These are phyloP conservation scores for Diaperis boleti DNA, from an alignment of 2,888 invertebrate genomes.

Conservation along the genomic window DNA sequence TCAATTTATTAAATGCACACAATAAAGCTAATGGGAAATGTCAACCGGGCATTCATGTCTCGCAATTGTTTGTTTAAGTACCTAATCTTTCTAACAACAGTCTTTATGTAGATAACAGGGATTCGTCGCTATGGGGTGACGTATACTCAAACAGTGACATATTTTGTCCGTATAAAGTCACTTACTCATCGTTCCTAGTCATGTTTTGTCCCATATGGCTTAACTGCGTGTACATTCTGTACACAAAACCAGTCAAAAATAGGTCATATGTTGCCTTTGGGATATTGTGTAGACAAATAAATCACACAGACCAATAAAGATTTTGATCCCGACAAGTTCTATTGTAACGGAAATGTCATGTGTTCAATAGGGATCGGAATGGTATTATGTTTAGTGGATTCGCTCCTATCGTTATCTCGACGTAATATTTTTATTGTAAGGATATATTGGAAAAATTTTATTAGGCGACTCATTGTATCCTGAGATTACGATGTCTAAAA, in stretches of 20 bases:
- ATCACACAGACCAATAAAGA: slow-evolving; percentile 49
- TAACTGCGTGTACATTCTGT: slow-evolving; percentile 3
- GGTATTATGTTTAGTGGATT: slow-evolving; percentile 40
- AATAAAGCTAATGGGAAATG: slow-evolving; percentile 17
- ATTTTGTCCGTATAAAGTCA: slow-evolving; percentile 7
- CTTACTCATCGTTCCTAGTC: slow-evolving; percentile 9
- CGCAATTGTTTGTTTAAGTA: slow-evolving; percentile 19
- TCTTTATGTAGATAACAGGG: slow-evolving; percentile 20
- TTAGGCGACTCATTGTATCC: slow-evolving; percentile 24
- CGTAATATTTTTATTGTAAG: slow-evolving; percentile 33
- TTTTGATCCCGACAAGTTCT: slow-evolving; percentile 48
- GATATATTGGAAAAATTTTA: slow-evolving; percentile 32
- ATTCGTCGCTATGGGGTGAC: slow-evolving; percentile 15
- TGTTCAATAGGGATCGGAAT: slow-evolving; percentile 37
- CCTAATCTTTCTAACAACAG: slow-evolving; percentile 26
- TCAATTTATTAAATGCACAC: slow-evolving; percentile 14
- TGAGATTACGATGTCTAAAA: slow-evolving; percentile 30
- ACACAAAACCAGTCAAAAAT: slow-evolving; percentile 44
- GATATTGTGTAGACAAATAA: slow-evolving; percentile 47
- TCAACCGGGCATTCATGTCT: slow-evolving; percentile 7
- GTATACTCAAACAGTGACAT: slow-evolving; percentile 6
- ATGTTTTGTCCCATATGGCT: slow-evolving; percentile 26
- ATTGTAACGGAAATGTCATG: slow-evolving; percentile 43
- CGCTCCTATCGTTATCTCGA: slow-evolving; percentile 30
- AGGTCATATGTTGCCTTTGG: slow-evolving; percentile 48